These are phyloP conservation scores for Pomacea maculata DNA, from an alignment of 1,140 invertebrate species.

Conservation along the genomic window DNA sequence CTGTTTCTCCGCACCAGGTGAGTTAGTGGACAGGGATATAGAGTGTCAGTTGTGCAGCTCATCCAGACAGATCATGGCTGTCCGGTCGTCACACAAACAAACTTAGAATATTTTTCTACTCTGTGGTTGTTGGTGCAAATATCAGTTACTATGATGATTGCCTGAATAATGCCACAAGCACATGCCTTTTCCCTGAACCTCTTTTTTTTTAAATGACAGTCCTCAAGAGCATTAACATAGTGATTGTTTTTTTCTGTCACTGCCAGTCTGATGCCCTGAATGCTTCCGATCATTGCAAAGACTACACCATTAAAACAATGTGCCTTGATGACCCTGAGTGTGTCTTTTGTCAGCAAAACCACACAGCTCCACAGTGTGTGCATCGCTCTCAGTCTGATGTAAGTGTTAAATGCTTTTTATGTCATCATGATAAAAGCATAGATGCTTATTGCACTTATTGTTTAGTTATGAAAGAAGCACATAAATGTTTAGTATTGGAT, in stretches of 20 bases:
- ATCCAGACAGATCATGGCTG: no score
- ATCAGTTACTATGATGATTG: background rate
- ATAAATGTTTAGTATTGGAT: no score
- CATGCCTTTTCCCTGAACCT: background rate
- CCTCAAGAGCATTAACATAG: background rate
- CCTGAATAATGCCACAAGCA: background rate
- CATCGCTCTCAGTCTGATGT: constrained; percentile 53
- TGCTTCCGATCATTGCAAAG: constrained; percentile 43
- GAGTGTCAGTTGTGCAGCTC: no score
- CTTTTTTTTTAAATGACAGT: background rate
- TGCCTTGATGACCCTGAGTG: constrained; percentile 91
- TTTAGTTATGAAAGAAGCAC: no score
- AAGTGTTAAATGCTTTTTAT: constrained; percentile 7
- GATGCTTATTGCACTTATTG: background rate
- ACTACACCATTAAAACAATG: constrained; percentile 71
- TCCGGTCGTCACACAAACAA: no score
- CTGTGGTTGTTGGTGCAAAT: background rate
- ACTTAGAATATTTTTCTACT: no score
- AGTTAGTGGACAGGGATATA: constrained; percentile 5
- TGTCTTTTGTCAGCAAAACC: constrained; percentile 79
- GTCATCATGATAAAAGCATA: background rate
- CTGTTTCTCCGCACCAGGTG: constrained; percentile 64
- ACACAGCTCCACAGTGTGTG: constrained; percentile 64
- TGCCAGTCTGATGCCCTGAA: background rate
- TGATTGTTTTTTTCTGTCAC: background rate